Evolutionary conservation across 2,888 invertebrate species (phyloP).

Genomic region (Doris montereyensis): DNA sequence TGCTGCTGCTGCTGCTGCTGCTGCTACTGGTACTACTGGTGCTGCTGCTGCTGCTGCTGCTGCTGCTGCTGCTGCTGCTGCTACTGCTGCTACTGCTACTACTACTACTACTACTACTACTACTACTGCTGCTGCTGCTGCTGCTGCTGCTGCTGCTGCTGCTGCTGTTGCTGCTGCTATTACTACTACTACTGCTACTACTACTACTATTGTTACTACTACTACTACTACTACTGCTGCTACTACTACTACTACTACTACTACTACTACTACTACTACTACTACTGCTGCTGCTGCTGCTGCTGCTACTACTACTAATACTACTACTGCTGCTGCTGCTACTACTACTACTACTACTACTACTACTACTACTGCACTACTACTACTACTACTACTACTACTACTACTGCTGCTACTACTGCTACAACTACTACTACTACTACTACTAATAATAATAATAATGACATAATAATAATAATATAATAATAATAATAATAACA

Average conservation of each 20-base stretch:
- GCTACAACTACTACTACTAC: slow-evolving; percentile 21
- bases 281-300: slow-evolving; percentile 20
- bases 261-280: slow-evolving; percentile 4
- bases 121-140: background rate
- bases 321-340: slow-evolving; percentile 4
- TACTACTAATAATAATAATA: slow-evolving; percentile 12
- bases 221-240: slow-evolving; percentile 16
- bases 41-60: slow-evolving; percentile 6
- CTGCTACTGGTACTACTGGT: background rate
- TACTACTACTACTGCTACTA: slow-evolving; percentile 10
- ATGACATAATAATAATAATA: background rate
- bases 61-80: slow-evolving; percentile 12
- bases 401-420: slow-evolving; percentile 24
- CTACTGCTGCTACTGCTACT: background rate
- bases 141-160: slow-evolving; percentile 11
- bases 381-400: slow-evolving; percentile 21
- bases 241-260: slow-evolving; percentile 11
- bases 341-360: slow-evolving; percentile 23
- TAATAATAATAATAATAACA: background rate
- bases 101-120: slow-evolving; percentile 25
- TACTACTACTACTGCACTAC: slow-evolving; percentile 8
- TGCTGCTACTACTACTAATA: slow-evolving; percentile 16
- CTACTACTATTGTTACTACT: slow-evolving; percentile 14
- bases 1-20: slow-evolving; percentile 3
- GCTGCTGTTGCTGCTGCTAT: slow-evolving; percentile 10